Conservation (phyloP, 1,140 invertebrate genomes). For the Pseudomyrmex gracilis region DNA sequence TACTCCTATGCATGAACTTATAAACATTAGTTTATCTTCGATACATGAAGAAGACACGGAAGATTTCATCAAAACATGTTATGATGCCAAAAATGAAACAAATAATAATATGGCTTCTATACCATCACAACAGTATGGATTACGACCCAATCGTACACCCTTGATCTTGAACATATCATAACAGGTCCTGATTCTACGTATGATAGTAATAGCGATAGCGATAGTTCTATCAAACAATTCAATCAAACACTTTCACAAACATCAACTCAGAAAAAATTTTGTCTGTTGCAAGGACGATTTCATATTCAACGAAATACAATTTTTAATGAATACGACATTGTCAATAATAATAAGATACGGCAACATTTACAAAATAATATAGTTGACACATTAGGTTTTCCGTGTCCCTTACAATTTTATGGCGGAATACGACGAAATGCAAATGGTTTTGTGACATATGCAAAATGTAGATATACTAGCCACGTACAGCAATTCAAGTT, state of each 20-base stretch:
- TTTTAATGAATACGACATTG: conserved; percentile 15
- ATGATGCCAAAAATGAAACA: no score
- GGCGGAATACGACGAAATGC: conserved; percentile 27
- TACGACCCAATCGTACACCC: not conserved
- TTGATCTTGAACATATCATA: not conserved
- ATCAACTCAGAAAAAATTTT: conserved; percentile 5
- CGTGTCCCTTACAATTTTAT: conserved; percentile 22
- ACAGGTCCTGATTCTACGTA: not conserved
- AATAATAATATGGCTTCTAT: no score
- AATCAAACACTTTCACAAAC: not conserved
- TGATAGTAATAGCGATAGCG: not conserved
- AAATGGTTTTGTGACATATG: not conserved
- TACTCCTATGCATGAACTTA: no score
- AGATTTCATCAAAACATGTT: no score
- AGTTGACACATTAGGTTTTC: conserved; percentile 1
- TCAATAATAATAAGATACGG: conserved; percentile 1
- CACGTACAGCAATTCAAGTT: conserved; percentile 31
- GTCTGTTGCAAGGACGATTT: conserved; percentile 4
- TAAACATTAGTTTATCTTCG: no score
- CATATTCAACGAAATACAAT: conserved; percentile 4
- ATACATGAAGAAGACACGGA: no score
- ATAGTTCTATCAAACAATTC: not conserved
- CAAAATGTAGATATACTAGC: conserved; percentile 5
- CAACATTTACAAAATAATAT: not conserved
- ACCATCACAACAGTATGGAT: not conserved